Evolutionary conservation across 2,797 vertebrate species (phyloP), one percentile per base, ranked within the genome.

Genomic region (Sitta carolinensis): DNA sequence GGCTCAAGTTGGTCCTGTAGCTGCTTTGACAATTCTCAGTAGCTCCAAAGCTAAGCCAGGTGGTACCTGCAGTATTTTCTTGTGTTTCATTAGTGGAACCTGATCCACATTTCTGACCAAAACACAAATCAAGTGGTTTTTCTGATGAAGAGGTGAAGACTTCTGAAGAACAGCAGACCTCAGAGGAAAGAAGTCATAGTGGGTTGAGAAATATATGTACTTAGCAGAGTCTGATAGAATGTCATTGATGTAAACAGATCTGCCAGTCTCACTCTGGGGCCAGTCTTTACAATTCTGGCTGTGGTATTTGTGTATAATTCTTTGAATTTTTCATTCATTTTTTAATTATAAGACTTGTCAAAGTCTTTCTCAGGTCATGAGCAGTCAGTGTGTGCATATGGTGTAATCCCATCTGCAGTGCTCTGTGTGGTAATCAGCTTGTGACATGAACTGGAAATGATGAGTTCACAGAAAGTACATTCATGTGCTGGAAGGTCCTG

Each of bases 191-290:
- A 75, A 5, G 5, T 8, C 15, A 22, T 13, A 38, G 20, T 12
- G 27, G 36, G 4, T 54, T 38, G 40, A 54, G n/a, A 43, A 42
- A 7, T 74, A 74, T 4, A 5, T 22, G 4, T 63, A 18, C 18
- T 59, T 50, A 8, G 6, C 16, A 58, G 82, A 75, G 45, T 9
- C 23, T 38, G 11, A 42, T 16, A 43, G 48, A 29, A 19, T 34
- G 20, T 43, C 30, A 26, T 14, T 67, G 43, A 54, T 54, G 5
- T 40, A 32, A 87, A 69, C 11, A 61, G 48, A 23, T 48, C 34
- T 57, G 19, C 0, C 0, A 70, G 15, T 6, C 22, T 72, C 2
- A 9, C 16, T 55, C 21, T 45, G 43, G 11, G 36, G 19, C 0
- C 0, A 70, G 15, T 6, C 22, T 72, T 69, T 45, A 43, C 13